Percentiles rank a stretch among this genome's conserved stretches.
Evolutionary conservation across 2,888 invertebrate genomes (phyloP).

Genomic region (Slavum lentiscoides): DNA sequence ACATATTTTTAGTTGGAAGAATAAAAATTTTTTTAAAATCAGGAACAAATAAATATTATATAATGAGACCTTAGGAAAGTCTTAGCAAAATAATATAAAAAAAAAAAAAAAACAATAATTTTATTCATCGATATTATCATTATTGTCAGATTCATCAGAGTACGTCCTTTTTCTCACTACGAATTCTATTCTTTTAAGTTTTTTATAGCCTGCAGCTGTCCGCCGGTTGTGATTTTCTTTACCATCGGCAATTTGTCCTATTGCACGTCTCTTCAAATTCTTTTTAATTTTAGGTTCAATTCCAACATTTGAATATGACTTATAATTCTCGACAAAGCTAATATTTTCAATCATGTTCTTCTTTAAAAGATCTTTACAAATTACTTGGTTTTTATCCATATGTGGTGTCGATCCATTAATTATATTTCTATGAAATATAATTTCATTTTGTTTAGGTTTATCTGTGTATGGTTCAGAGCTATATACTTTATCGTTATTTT

Average conservation of each 20-base stretch:
- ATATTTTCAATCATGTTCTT: not conserved
- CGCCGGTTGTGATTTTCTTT: constrained; percentile 33
- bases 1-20: constrained; percentile 39
- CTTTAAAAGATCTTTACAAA: not conserved
- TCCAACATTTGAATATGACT: not conserved
- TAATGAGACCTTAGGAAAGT: constrained; percentile 36
- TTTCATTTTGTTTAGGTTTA: constrained; percentile 1
- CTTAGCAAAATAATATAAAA: constrained; percentile 6
- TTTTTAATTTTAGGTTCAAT: not conserved
- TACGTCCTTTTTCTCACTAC: not conserved
- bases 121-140: constrained; percentile 30
- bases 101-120: constrained; percentile 4
- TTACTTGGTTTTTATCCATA: constrained; percentile 7
- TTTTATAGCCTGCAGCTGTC: not conserved
- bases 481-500: not conserved
- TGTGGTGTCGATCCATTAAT: not conserved
- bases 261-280: not conserved
- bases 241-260: not conserved
- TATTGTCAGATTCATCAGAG: constrained; percentile 30
- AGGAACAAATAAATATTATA: constrained; percentile 48
- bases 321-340: not conserved
- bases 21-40: constrained; percentile 29
- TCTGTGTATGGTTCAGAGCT: not conserved
- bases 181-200: constrained; percentile 9
- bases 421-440: not conserved